Evolutionary conservation across 2,113 vertebrate species (phyloP).

Genomic region (Rhabdornis inornatus): DNA sequence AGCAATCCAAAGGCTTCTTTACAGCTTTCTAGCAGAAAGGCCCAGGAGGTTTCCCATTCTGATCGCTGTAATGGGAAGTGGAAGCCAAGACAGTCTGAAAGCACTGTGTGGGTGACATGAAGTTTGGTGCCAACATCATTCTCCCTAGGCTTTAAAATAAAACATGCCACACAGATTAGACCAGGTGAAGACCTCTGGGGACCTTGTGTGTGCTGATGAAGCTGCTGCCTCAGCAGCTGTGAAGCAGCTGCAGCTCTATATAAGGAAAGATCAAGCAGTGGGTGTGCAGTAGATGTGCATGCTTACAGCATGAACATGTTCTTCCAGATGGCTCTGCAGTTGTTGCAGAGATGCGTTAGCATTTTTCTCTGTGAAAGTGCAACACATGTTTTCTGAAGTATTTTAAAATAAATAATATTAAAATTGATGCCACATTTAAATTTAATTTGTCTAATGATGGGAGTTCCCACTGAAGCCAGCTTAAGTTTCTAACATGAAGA

Average conservation of each 20-base stretch:
- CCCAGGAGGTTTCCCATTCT: neutral
- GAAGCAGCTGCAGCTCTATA: neutral
- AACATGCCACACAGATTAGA: neutral
- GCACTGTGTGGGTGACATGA: neutral
- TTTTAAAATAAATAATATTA: neutral
- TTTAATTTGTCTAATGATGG: neutral
- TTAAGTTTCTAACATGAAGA: neutral
- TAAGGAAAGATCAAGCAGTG: neutral
- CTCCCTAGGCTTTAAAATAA: neutral
- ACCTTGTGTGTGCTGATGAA: neutral
- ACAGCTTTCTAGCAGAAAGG: neutral
- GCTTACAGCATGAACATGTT: neutral
- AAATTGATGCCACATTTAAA: neutral
- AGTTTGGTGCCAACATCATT: neutral
- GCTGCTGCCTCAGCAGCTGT: neutral
- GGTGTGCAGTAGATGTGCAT: neutral
- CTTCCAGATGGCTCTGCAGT: slow-evolving; percentile 8
- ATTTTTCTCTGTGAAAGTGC: neutral
- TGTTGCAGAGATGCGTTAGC: neutral
- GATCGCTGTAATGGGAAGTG: neutral
- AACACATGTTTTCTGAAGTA: neutral
- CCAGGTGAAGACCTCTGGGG: neutral
- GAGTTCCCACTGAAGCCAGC: neutral
- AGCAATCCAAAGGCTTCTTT: neutral
- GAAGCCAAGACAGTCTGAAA: neutral